These are phyloP conservation scores for Baryphthengus martii DNA, from an alignment of 2,113 vertebrate genomes.

Conservation along the genomic window DNA sequence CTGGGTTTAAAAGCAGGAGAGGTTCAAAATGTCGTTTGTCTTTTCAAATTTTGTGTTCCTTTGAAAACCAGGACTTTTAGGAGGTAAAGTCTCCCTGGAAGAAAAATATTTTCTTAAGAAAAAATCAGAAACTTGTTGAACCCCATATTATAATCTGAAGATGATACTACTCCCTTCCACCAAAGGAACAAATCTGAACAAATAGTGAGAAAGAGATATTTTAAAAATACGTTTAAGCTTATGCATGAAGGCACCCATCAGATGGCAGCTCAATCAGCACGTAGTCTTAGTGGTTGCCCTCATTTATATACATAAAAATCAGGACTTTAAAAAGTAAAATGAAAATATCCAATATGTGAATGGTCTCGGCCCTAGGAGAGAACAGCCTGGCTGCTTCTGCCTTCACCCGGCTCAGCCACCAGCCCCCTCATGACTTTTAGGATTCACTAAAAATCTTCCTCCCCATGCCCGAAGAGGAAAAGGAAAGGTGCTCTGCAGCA, in stretches of 20 bases:
- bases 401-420: neutral
- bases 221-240: neutral
- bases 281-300: neutral
- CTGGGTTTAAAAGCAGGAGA: neutral
- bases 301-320: neutral
- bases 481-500: neutral
- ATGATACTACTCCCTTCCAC: neutral
- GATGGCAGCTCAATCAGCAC: neutral
- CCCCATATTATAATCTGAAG: neutral
- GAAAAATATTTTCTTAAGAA: neutral
- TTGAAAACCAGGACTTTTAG: neutral
- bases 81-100: neutral
- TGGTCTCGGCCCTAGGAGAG: neutral
- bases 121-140: neutral
- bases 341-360: accelerated
- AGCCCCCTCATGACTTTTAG: accelerated
- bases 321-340: neutral
- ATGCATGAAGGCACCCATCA: neutral
- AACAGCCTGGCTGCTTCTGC: neutral
- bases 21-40: neutral
- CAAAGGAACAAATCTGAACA: neutral
- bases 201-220: neutral
- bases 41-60: neutral
- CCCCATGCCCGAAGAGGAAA: neutral
- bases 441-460: neutral